Conservation (phyloP, 2,888 invertebrate genomes). For the Drymonia ruficornis region DNA sequence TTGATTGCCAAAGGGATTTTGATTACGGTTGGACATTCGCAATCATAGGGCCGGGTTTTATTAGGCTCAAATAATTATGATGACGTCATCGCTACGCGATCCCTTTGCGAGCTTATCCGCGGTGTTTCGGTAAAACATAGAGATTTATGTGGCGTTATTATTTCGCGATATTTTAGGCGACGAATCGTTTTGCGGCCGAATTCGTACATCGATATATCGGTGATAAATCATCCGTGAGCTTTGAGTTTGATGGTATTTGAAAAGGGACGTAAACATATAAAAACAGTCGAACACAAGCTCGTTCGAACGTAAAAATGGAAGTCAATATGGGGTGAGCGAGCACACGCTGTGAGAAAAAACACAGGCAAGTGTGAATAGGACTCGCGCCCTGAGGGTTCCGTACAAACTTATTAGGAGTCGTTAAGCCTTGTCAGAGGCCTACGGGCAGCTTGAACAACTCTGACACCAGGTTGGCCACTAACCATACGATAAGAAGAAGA, state of each 20-base stretch:
- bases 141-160: constrained; percentile 44
- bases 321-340: constrained; percentile 21
- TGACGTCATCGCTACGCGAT: constrained; percentile 39
- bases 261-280: constrained; percentile 50
- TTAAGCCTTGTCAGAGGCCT: too few relatives aligned
- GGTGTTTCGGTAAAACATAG: constrained; percentile 38
- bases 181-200: constrained; percentile 38
- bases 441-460: too few relatives aligned
- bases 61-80: constrained; percentile 41
- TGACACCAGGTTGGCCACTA: too few relatives aligned
- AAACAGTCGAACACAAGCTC: constrained; percentile 34
- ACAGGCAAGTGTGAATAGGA: too few relatives aligned
- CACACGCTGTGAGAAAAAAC: constrained; percentile 10
- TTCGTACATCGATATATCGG: constrained; percentile 46
- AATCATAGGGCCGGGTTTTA: constrained; percentile 35
- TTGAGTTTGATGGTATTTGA: constrained; percentile 54
- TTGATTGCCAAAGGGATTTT: constrained; percentile 38
- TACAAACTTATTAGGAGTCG: too few relatives aligned
- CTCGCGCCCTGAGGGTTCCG: too few relatives aligned
- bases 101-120: constrained; percentile 34
- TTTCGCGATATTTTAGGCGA: constrained; percentile 41
- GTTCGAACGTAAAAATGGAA: constrained; percentile 28
- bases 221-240: constrained; percentile 60
- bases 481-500: too few relatives aligned
- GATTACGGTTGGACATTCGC: constrained; percentile 40